Base-by-base conservation (phyloP, 1,140 invertebrate genomes). In the Macrobrachium rosenbergii region DNA sequence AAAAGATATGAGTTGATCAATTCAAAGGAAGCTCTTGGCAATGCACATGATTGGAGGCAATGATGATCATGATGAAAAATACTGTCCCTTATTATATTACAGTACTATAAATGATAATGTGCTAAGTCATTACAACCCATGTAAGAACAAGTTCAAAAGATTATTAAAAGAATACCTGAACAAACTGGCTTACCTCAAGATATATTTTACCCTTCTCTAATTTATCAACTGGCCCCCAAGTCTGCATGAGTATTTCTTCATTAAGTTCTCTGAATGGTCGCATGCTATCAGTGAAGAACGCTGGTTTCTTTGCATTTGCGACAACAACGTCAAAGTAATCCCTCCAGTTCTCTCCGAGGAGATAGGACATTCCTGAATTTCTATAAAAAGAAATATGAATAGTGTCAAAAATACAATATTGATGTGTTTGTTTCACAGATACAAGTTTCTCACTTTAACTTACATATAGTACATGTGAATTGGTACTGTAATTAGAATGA, bases 301-400 rank as follows among this genome's bases (percentile, higher is more conserved):
- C 95, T 1, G 98, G 98, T 91, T 99, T 99, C 90, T 97, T 95
- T 0, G 98, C 98, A 91, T 97, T 96, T 10, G 98, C 97, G 88
- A 99, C 97, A 45, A 99, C 95, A 12, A 99, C 95, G 92, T 99
- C 97, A 93, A 99, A 99, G 90, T 95, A 95, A 19, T 97, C 94
- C 87, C 94, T 94, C 98, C 98, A 99, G 89, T 98, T 94, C 21
- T 94, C 90, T 0, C 98, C 98, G 11, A 98, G 94, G 90, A 99
- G 93, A 91, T 96, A 96, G 83, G 94, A 95, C 97, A 99, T 98
- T 6, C 98, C 98, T 90, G 95, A 95, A 92, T 99, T 95, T 59
- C 98, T 99, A 92, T 19, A 93, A 93, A 90, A 90, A n/a, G 28
- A 69, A 17, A 63, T 52, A 52, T 6, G 19, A 6, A 2, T 2